A percentile compares a stretch with the other conserved stretches of the same genome.
These are phyloP conservation scores for Siderastrea siderea DNA, from an alignment of 92 coral and sea anemone species.

Conservation along the genomic window DNA sequence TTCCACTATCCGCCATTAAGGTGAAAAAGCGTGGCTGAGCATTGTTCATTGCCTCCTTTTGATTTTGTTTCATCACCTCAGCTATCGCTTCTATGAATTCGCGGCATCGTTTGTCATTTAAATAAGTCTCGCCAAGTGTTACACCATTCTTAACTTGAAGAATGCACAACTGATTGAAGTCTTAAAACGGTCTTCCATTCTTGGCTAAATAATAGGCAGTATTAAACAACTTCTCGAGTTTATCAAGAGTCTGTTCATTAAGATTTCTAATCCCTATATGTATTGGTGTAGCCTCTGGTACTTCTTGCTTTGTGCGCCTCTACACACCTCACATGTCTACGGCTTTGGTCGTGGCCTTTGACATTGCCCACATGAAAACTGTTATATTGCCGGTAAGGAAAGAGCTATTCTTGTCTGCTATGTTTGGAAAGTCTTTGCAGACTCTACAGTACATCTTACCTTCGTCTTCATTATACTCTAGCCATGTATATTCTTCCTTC, in stretches of 20 bases:
- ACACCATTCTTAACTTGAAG: slow-evolving; percentile 33
- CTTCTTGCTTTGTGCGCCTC: slow-evolving; percentile 8
- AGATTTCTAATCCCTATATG: slow-evolving; percentile 11
- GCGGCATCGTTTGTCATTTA: slow-evolving; percentile 18
- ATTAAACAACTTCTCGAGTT: slow-evolving; percentile 2
- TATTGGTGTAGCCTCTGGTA: too few species aligned
- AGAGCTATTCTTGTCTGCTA: slow-evolving; percentile 36
- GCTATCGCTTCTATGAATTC: slow-evolving; percentile 39
- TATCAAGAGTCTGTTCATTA: slow-evolving; percentile 7
- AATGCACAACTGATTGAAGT: slow-evolving; percentile 1
- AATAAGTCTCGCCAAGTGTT: slow-evolving; percentile 11
- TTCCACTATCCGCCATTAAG: slow-evolving; percentile 60
- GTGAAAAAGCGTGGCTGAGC: slow-evolving; percentile 55
- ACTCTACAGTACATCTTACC: slow-evolving; percentile 21
- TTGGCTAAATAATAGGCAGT: slow-evolving; percentile 20
- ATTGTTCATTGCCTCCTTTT: slow-evolving; percentile 38
- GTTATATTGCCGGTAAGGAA: slow-evolving; percentile 14
- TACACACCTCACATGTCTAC: slow-evolving; percentile 35
- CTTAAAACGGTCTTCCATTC: background rate
- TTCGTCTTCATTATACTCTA: slow-evolving; percentile 19
- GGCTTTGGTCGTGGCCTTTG: slow-evolving; percentile 34
- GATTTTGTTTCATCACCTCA: slow-evolving; percentile 42
- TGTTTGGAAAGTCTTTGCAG: slow-evolving; percentile 20
- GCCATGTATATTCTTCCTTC: background rate
- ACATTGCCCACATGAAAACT: slow-evolving; percentile 29